phyloP scores from a whole-genome alignment of 2,113 vertebrate species.

The Dendropsophus ebraccatus region DNA sequence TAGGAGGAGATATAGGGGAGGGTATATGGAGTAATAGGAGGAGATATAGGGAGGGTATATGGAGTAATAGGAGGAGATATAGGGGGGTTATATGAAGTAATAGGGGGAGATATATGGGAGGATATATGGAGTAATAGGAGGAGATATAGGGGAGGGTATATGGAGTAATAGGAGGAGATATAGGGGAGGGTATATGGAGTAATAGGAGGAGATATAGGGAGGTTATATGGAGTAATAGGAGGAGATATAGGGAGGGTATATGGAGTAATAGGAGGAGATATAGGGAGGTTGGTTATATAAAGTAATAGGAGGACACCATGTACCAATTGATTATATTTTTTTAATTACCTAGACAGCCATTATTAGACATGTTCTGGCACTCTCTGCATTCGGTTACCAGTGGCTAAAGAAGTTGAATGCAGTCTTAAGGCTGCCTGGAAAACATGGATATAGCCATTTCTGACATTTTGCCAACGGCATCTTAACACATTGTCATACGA shows the following conservation, averaged over 20 bases:
- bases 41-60: neutral
- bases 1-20: neutral
- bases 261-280: neutral
- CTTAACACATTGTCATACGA: no score
- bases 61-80: slow-evolving; percentile 12
- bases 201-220: slow-evolving; percentile 15
- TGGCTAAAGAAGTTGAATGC: no score
- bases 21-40: neutral
- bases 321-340: no score
- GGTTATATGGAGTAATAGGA: slow-evolving; percentile 28
- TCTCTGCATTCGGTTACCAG: no score
- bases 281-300: slow-evolving; percentile 15
- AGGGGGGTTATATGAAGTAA: neutral
- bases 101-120: slow-evolving; percentile 5
- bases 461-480: no score
- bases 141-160: neutral
- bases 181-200: neutral
- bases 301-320: slow-evolving; percentile 15
- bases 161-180: no score
- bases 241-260: neutral
- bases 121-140: neutral
- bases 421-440: no score
- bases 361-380: no score
- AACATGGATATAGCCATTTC: no score
- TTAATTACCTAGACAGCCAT: no score